Evolutionary conservation across 1,140 invertebrate genomes (phyloP).

Genomic region (Musca vetustissima): DNA sequence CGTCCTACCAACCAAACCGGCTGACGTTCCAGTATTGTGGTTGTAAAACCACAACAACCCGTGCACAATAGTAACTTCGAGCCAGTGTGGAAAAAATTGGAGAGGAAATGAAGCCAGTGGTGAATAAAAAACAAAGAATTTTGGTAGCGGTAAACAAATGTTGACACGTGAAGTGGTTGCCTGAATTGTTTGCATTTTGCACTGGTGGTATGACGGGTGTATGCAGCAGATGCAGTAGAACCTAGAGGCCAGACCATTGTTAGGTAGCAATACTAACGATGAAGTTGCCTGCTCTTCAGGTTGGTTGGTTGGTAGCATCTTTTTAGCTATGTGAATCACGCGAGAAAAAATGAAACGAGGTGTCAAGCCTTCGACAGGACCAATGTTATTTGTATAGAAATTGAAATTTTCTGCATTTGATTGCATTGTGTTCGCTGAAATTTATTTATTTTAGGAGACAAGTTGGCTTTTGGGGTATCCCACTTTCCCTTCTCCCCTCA

Average conservation of each 20-base stretch:
- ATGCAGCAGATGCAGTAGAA: too few species aligned
- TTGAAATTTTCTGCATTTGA: slow-evolving; percentile 15
- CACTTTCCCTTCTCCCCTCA: neutral
- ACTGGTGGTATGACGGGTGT: too few species aligned
- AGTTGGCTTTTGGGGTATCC: neutral
- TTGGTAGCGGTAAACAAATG: slow-evolving; percentile 9
- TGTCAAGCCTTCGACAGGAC: too few species aligned
- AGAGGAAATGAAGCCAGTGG: too few species aligned
- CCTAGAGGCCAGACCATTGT: too few species aligned
- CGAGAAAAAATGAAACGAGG: too few species aligned
- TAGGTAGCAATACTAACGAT: too few species aligned
- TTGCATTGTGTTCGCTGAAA: slow-evolving; percentile 11
- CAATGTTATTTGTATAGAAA: slow-evolving; percentile 7
- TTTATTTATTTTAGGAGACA: slow-evolving; percentile 3
- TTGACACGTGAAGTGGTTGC: slow-evolving; percentile 19
- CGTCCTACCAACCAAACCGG: neutral
- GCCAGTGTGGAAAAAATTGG: too few species aligned
- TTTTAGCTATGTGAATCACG: too few species aligned
- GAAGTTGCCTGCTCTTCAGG: too few species aligned
- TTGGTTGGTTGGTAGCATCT: too few species aligned
- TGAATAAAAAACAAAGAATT: neutral
- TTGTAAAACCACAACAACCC: slow-evolving; percentile 5
- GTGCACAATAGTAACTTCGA: neutral
- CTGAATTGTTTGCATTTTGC: slow-evolving; percentile 19
- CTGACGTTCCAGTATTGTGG: slow-evolving; percentile 8